A percentile compares a stretch with the other conserved stretches of the same genome.
phyloP scores from a whole-genome alignment of 2,888 invertebrate species.

The Hipparchia sbordonii region DNA sequence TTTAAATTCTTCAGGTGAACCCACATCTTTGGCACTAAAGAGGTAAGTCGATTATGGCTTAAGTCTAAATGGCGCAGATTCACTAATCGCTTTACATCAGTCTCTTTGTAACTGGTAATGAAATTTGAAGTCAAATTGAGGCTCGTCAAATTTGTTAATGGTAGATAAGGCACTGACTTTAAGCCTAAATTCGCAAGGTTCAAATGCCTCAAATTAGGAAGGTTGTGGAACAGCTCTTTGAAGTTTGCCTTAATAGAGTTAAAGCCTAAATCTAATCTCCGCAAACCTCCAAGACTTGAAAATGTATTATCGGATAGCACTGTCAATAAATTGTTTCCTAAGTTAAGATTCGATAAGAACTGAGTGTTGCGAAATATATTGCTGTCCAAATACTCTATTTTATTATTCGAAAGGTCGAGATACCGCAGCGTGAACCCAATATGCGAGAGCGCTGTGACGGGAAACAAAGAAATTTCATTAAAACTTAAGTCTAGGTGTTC shows the following conservation, averaged over 20 bases:
- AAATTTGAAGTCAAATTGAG: slow-evolving; percentile 92
- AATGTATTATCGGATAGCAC: slow-evolving; percentile 95
- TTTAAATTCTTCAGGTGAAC: slow-evolving; percentile 87
- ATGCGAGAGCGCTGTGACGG: slow-evolving; percentile 89
- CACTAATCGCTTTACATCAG: slow-evolving; percentile 87
- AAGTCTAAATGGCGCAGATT: slow-evolving; percentile 89
- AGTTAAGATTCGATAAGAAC: slow-evolving; percentile 88
- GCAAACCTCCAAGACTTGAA: slow-evolving; percentile 89
- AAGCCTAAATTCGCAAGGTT: slow-evolving; percentile 90
- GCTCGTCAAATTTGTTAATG: slow-evolving; percentile 89
- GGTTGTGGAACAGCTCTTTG: slow-evolving; percentile 93
- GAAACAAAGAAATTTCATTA: slow-evolving; percentile 91
- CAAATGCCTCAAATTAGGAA: slow-evolving; percentile 90
- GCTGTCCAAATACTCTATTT: slow-evolving; percentile 92
- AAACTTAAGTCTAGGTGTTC: slow-evolving; percentile 91
- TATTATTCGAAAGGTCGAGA: slow-evolving; percentile 90
- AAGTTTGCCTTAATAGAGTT: slow-evolving; percentile 93
- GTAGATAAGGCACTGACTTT: slow-evolving; percentile 88
- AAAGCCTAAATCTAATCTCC: slow-evolving; percentile 90
- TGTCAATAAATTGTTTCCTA: slow-evolving; percentile 91
- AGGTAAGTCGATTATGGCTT: slow-evolving; percentile 89
- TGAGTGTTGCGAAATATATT: slow-evolving; percentile 93
- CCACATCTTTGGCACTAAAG: slow-evolving; percentile 90
- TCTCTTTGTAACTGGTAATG: slow-evolving; percentile 87
- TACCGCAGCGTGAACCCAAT: slow-evolving; percentile 90